Percentiles rank a stretch among this genome's conserved stretches.
Evolutionary conservation across 2,888 invertebrate genomes (phyloP).

Genomic region (Blastobasis lacticolella): DNA sequence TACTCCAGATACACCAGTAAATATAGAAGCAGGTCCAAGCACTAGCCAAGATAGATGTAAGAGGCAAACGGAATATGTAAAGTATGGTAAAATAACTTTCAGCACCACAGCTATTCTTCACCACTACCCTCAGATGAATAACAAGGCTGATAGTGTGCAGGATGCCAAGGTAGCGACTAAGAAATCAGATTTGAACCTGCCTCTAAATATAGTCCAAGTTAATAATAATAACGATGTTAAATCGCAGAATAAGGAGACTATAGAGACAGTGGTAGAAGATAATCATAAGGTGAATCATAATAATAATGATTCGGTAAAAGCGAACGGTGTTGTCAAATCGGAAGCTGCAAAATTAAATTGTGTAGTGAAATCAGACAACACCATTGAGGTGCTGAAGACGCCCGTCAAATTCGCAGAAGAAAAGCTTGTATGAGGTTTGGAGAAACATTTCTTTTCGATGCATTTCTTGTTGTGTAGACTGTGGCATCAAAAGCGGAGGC

Average conservation of each 20-base stretch:
- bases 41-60: conserved; percentile 43
- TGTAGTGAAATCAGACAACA: conserved; percentile 28
- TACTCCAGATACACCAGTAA: conserved; percentile 34
- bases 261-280: conserved; percentile 17
- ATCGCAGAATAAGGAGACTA: conserved; percentile 23
- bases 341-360: conserved; percentile 28
- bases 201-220: conserved; percentile 23
- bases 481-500: conserved; percentile 30
- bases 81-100: conserved; percentile 64
- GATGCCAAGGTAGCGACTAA: conserved; percentile 25
- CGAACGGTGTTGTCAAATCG: conserved; percentile 27
- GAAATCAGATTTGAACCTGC: conserved; percentile 46
- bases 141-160: conserved; percentile 20
- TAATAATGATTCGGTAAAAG: conserved; percentile 41
- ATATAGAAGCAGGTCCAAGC: conserved; percentile 42
- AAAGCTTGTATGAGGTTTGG: conserved; percentile 64
- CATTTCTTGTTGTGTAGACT: conserved; percentile 38
- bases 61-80: conserved; percentile 51
- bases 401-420: conserved; percentile 63
- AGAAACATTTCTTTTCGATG: conserved; percentile 37
- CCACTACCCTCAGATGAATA: conserved; percentile 58
- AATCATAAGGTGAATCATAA: conserved; percentile 43
- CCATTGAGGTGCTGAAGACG: conserved; percentile 38
- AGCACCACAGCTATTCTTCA: conserved; percentile 64
- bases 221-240: conserved; percentile 51